phyloP scores from a whole-genome alignment of 2,797 vertebrate genomes.

The Botia almorhae region DNA sequence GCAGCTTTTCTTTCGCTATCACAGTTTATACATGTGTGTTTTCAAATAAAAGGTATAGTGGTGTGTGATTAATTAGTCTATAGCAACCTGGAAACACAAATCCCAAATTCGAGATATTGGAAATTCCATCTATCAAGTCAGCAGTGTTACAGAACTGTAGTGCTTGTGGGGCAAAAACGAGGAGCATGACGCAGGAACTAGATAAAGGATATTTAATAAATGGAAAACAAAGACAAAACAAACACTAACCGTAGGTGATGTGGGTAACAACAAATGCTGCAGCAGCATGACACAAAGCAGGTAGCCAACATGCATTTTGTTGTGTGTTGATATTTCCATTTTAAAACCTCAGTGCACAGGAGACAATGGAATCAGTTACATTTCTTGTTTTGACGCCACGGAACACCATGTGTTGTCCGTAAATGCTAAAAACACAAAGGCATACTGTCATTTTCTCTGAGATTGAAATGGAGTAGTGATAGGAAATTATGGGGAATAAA shows the following conservation, averaged over 20 bases:
- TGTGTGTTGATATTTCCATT: conserved; percentile 22
- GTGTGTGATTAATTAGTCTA: conserved; percentile 26
- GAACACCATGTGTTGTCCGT: conserved; percentile 23
- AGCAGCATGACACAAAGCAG: too few relatives aligned
- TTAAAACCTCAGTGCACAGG: neutral
- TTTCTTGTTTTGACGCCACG: conserved; percentile 34
- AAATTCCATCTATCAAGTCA: conserved; percentile 38
- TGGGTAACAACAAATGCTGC: too few relatives aligned
- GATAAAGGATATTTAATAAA: too few relatives aligned
- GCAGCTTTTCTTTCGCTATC: neutral
- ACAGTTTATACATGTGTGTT: neutral
- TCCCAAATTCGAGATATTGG: neutral
- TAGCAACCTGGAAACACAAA: conserved; percentile 25
- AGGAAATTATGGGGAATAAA: conserved; percentile 63
- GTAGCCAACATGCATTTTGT: conserved; percentile 28
- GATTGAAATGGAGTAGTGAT: conserved; percentile 50
- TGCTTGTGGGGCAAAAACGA: too few relatives aligned
- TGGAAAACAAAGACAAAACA: too few relatives aligned
- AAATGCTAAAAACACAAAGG: conserved; percentile 51
- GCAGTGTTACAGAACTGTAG: neutral
- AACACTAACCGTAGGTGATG: too few relatives aligned
- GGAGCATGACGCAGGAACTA: too few relatives aligned
- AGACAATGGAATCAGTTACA: conserved; percentile 29
- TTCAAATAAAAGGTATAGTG: neutral
- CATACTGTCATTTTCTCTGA: conserved; percentile 46